phyloP scores from a whole-genome alignment of 1,140 invertebrate genomes.

The Agrypnia vestita region DNA sequence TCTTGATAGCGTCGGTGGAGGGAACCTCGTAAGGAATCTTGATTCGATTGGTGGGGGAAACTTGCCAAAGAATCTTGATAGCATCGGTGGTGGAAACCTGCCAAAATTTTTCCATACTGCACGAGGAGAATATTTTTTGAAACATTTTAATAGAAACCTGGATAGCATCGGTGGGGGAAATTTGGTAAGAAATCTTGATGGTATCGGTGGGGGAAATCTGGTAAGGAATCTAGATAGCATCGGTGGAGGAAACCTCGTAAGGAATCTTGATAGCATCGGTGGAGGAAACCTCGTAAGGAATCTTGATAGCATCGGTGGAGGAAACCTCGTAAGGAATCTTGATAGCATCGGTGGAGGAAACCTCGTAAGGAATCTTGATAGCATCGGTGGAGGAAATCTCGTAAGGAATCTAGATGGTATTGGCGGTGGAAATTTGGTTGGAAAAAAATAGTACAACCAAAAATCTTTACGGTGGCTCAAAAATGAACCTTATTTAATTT shows the following conservation, averaged over 20 bases:
- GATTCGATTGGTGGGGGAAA: constrained; percentile 63
- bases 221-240: constrained; percentile 63
- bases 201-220: constrained; percentile 64
- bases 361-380: constrained; percentile 62
- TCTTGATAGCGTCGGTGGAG: constrained; percentile 63
- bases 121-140: constrained; percentile 69
- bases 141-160: constrained; percentile 68
- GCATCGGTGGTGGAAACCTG: constrained; percentile 64
- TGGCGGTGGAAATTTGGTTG: constrained; percentile 68
- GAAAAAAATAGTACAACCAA: neutral
- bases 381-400: constrained; percentile 62
- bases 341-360: constrained; percentile 63
- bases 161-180: constrained; percentile 71
- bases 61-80: constrained; percentile 64
- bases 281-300: constrained; percentile 64
- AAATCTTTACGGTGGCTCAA: neutral
- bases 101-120: constrained; percentile 66
- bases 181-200: constrained; percentile 65
- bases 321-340: constrained; percentile 65
- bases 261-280: constrained; percentile 62
- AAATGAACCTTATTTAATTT: neutral
- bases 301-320: constrained; percentile 68
- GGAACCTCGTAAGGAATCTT: constrained; percentile 62
- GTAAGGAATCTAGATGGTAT: constrained; percentile 68
- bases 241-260: constrained; percentile 62